Evolutionary conservation across 2,797 vertebrate species (phyloP).

Genomic region (Protonibea diacanthus): DNA sequence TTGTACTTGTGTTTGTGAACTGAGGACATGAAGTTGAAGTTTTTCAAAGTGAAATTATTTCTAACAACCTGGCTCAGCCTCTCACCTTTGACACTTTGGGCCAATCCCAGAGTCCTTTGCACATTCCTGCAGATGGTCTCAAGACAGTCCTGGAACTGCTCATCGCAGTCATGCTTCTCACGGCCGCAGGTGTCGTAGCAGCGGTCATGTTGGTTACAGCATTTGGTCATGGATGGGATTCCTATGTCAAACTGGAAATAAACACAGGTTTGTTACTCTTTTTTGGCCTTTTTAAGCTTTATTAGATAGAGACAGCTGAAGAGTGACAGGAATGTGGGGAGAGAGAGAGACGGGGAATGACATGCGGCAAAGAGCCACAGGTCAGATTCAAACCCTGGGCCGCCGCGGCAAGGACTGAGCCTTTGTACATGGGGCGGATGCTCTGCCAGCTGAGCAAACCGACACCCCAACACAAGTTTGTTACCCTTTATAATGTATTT

Average conservation of each 20-base stretch:
- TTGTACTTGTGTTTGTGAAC: background rate
- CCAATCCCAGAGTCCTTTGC: slow-evolving; percentile 92
- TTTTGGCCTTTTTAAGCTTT: too few species aligned
- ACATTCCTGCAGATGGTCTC: slow-evolving; percentile 94
- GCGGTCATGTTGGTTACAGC: slow-evolving; percentile 96
- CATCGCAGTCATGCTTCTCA: slow-evolving; percentile 93
- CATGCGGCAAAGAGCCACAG: too few species aligned
- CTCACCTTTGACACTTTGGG: slow-evolving; percentile 92
- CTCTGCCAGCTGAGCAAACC: too few species aligned
- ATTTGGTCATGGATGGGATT: slow-evolving; percentile 97
- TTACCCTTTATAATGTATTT: background rate
- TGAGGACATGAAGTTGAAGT: too few species aligned
- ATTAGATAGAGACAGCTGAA: too few species aligned
- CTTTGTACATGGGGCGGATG: too few species aligned
- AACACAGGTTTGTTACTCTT: background rate
- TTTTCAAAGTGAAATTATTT: too few species aligned
- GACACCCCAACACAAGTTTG: background rate
- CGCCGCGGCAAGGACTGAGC: too few species aligned
- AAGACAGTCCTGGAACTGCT: slow-evolving; percentile 93
- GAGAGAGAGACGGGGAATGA: too few species aligned
- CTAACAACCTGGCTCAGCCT: background rate
- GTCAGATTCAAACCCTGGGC: too few species aligned
- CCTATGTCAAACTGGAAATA: slow-evolving; percentile 92
- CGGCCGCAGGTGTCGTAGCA: slow-evolving; percentile 95
- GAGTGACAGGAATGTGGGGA: too few species aligned